phyloP scores from a whole-genome alignment of 2,113 vertebrate genomes.

The Patagioenas fasciata region DNA sequence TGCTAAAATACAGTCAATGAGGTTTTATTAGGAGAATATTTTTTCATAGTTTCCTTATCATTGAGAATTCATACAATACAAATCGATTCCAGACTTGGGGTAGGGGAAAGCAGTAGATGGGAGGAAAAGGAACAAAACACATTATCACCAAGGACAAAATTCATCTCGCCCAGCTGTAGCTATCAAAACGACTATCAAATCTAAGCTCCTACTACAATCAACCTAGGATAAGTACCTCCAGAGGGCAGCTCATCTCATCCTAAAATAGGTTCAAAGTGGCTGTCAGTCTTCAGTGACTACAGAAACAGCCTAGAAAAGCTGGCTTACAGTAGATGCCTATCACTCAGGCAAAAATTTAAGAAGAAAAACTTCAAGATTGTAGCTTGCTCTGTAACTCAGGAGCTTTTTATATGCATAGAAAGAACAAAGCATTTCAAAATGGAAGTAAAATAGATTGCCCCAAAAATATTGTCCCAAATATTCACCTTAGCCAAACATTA shows the following conservation, averaged over 20 bases:
- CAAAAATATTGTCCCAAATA: background rate
- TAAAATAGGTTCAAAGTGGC: background rate
- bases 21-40: background rate
- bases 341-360: background rate
- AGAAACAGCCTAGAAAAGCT: background rate
- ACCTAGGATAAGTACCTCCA: background rate
- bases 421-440: background rate
- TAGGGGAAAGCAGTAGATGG: background rate
- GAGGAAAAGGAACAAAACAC: background rate
- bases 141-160: background rate
- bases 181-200: background rate
- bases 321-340: background rate
- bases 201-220: background rate
- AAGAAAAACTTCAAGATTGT: background rate
- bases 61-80: background rate
- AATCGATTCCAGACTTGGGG: background rate
- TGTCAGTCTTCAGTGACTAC: background rate
- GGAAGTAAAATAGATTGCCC: background rate
- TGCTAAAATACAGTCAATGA: constrained; percentile 58
- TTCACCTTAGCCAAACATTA: background rate
- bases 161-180: background rate
- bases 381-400: background rate
- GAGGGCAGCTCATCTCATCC: background rate
- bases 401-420: background rate
- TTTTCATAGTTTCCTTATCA: background rate